Conservation (phyloP, 1,140 invertebrate species). For the Meloidogyne hapla region DNA sequence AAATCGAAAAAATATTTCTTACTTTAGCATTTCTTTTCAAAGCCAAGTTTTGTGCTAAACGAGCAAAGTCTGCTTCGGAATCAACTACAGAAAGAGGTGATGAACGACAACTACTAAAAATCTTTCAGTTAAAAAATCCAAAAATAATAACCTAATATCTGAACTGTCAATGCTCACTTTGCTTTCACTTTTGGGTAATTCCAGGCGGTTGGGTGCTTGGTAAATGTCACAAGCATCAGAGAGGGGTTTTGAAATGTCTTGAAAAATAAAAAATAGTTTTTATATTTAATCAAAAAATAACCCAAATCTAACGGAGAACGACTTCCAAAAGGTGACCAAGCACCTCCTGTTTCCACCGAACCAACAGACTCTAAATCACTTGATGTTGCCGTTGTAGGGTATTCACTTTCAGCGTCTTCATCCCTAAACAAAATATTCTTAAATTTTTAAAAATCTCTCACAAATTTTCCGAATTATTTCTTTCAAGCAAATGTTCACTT, state of each 20-base stretch:
- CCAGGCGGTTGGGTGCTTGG: conserved; percentile 53
- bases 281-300: conserved; percentile 21
- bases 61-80: conserved; percentile 63
- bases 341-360: conserved; percentile 18
- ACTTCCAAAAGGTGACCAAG: conserved; percentile 26
- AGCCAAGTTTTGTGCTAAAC: conserved; percentile 61
- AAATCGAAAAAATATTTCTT: not conserved
- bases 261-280: conserved; percentile 36
- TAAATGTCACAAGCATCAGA: conserved; percentile 61
- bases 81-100: conserved; percentile 54
- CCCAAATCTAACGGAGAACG: conserved; percentile 31
- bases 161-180: conserved; percentile 57
- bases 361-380: conserved; percentile 36
- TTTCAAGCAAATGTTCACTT: conserved; percentile 19
- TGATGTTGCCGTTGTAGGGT: conserved; percentile 23
- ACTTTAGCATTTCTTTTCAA: conserved; percentile 59
- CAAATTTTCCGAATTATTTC: conserved; percentile 4
- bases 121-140: not conserved
- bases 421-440: conserved; percentile 15
- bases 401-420: conserved; percentile 23
- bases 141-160: conserved; percentile 25
- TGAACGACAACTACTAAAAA: conserved; percentile 33
- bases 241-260: conserved; percentile 50
- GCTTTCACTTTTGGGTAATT: conserved; percentile 58
- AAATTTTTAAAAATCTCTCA: not conserved